These are phyloP conservation scores for Argyresthia albistria DNA, from an alignment of 2,888 invertebrate species.

Conservation along the genomic window DNA sequence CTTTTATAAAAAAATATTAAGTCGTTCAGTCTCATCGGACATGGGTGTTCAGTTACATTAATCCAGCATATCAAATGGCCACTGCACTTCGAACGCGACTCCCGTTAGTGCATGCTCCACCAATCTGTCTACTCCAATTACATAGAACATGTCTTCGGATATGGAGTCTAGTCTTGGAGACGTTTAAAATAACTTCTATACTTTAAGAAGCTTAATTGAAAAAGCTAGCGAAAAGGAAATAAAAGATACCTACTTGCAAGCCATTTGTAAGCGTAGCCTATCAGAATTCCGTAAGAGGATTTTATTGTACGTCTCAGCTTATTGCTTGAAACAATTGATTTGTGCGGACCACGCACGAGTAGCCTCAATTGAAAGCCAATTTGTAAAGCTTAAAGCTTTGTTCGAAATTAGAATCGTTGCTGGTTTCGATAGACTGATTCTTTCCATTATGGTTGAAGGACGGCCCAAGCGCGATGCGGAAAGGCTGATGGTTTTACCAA, in stretches of 20 bases:
- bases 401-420: no score
- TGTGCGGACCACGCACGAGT: no score
- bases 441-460: not conserved
- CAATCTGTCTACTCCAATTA: constrained; percentile 49
- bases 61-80: constrained; percentile 50
- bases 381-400: no score
- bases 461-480: no score
- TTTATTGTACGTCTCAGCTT: no score
- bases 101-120: constrained; percentile 56
- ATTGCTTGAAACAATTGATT: no score
- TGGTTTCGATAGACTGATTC: not conserved
- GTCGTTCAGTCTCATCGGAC: constrained; percentile 1
- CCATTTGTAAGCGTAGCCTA: no score
- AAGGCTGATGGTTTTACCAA: not conserved
- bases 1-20: not conserved
- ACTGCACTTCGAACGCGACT: constrained; percentile 51
- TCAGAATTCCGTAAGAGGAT: no score
- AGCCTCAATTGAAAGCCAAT: no score
- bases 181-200: not conserved
- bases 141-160: constrained; percentile 12
- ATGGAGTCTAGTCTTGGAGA: not conserved
- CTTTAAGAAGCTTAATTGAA: not conserved
- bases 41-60: constrained; percentile 18
- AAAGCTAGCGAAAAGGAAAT: not conserved
- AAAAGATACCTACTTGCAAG: no score